Conservation (phyloP, 2,888 invertebrate species). For the Liopterus haemorrhoidalis region DNA sequence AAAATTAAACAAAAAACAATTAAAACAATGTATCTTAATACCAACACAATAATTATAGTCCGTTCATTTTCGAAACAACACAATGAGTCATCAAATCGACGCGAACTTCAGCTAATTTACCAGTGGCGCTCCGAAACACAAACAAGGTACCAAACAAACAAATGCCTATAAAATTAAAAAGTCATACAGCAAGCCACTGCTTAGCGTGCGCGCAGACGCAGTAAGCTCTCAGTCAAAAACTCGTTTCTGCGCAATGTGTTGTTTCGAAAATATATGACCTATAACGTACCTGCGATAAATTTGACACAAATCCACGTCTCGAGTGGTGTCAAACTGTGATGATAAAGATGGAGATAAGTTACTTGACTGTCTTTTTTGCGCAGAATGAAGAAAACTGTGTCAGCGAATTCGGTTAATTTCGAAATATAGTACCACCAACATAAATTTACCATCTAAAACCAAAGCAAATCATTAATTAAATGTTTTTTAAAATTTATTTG, state of each 20-base stretch:
- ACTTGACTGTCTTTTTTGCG: conserved; percentile 81
- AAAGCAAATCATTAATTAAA: conserved; percentile 1
- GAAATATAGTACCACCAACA: conserved; percentile 90
- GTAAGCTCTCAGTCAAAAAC: too few relatives aligned
- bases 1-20: too few relatives aligned
- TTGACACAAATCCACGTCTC: conserved; percentile 74
- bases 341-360: conserved; percentile 77
- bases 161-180: too few relatives aligned
- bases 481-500: neutral
- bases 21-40: conserved; percentile 2
- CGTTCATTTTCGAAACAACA: neutral
- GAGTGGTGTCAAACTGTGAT: conserved; percentile 72
- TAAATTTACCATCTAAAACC: conserved; percentile 70
- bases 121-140: too few relatives aligned
- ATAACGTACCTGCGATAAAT: conserved; percentile 60
- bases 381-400: conserved; percentile 80
- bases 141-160: too few relatives aligned
- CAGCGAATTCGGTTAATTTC: conserved; percentile 80
- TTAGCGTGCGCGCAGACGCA: too few relatives aligned
- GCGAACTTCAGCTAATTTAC: too few relatives aligned
- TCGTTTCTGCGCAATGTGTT: neutral
- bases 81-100: too few relatives aligned
- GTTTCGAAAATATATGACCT: neutral
- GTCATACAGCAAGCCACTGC: too few relatives aligned
- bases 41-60: neutral